Percentiles rank a stretch among this genome's conserved stretches.
Conservation (phyloP, 2,113 vertebrate genomes). For the Carassius gibelio region DNA sequence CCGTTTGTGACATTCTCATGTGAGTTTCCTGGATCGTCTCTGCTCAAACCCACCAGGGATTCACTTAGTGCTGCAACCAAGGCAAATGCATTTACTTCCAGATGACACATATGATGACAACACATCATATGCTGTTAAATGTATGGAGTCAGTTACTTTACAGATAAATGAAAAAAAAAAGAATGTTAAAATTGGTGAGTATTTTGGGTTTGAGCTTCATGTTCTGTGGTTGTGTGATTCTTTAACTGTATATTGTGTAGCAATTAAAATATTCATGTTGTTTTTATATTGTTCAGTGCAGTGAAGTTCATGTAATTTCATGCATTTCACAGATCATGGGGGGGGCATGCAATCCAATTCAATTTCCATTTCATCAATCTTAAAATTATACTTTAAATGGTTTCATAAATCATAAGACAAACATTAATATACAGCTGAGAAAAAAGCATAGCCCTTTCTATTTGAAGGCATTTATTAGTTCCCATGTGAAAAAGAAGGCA, state of each 20-base stretch:
- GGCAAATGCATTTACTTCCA: constrained; percentile 72
- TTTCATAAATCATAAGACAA: neutral
- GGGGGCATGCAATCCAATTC: neutral
- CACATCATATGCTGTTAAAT: constrained; percentile 56
- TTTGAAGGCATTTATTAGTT: constrained; percentile 26
- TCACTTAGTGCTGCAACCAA: constrained; percentile 79
- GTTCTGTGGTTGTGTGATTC: neutral
- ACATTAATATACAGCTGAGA: neutral
- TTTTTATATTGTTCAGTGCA: constrained; percentile 12
- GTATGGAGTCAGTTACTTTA: constrained; percentile 30
- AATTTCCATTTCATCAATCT: neutral
- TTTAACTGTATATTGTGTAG: neutral
- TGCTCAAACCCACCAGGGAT: constrained; percentile 77
- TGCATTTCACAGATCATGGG: neutral
- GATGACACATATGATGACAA: constrained; percentile 59
- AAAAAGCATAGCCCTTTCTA: neutral
- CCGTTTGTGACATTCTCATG: constrained; percentile 69
- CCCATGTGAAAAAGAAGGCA: neutral
- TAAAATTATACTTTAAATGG: neutral
- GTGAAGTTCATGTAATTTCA: neutral
- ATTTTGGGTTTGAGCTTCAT: constrained; percentile 21
- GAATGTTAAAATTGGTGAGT: constrained; percentile 1
- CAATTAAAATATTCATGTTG: neutral
- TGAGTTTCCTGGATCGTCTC: constrained; percentile 71
- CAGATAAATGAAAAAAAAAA: neutral